Evolutionary conservation across 2,797 vertebrate species (phyloP).

Genomic region (Ptychobarbus kaznakovi): DNA sequence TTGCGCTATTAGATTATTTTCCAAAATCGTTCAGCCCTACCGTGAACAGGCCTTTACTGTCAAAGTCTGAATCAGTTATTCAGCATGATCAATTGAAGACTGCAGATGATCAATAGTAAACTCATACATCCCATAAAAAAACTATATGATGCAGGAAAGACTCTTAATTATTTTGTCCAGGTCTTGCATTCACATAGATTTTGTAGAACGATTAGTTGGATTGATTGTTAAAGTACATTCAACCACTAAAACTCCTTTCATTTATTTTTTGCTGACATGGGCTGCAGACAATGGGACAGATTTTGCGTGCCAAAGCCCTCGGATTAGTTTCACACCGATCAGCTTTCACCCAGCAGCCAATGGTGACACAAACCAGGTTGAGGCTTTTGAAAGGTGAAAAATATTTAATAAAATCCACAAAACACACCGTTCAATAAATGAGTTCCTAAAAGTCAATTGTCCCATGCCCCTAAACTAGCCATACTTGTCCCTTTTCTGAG

Average conservation of each 20-base stretch:
- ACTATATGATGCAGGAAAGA: not conserved
- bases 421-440: constrained; percentile 11
- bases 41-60: not conserved
- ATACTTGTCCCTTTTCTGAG: constrained; percentile 77
- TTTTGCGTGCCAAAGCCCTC: not conserved
- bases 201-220: not conserved
- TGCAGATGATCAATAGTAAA: not conserved
- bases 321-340: constrained; percentile 18
- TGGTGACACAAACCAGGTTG: constrained; percentile 2
- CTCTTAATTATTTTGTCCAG: not conserved
- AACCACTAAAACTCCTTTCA: constrained; percentile 22
- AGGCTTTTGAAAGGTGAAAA: constrained; percentile 7
- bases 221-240: constrained; percentile 2
- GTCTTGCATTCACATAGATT: not conserved
- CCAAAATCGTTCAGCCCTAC: too few relatives aligned
- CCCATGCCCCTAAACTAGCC: constrained; percentile 67
- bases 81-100: not conserved
- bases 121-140: not conserved
- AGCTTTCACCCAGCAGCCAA: constrained; percentile 3
- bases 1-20: too few relatives aligned
- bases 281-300: constrained; percentile 4
- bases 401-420: constrained; percentile 1
- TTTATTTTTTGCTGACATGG: constrained; percentile 34
- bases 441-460: constrained; percentile 53
- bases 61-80: not conserved